A percentile compares a stretch with the other conserved stretches of the same genome.
These are phyloP conservation scores for Hesperophylax magnus DNA, from an alignment of 1,140 invertebrate genomes.

Conservation along the genomic window DNA sequence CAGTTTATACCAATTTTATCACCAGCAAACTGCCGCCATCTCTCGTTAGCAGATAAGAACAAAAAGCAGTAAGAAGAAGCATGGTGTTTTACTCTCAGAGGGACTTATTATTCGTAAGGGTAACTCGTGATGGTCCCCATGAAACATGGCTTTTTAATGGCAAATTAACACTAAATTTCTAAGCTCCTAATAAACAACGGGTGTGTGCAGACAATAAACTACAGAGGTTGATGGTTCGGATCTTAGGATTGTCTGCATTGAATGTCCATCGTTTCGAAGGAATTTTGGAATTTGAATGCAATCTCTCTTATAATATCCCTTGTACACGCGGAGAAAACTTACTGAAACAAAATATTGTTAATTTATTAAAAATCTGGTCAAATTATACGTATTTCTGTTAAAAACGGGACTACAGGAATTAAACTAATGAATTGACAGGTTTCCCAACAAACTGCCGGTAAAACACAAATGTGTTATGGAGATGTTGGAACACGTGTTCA, in stretches of 20 bases:
- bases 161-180: slow-evolving; percentile 56
- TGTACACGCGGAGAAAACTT: too few species aligned
- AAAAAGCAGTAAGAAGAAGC: slow-evolving; percentile 14
- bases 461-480: too few species aligned
- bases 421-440: too few species aligned
- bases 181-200: slow-evolving; percentile 51
- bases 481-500: too few species aligned
- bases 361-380: too few species aligned
- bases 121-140: slow-evolving; percentile 19
- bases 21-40: slow-evolving; percentile 31
- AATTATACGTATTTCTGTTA: too few species aligned
- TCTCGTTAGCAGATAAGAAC: slow-evolving; percentile 32
- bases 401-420: too few species aligned
- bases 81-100: background rate
- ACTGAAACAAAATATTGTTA: too few species aligned
- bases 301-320: too few species aligned
- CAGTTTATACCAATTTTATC: slow-evolving; percentile 11
- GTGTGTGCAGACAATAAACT: slow-evolving; percentile 37
- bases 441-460: too few species aligned
- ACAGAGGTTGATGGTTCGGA: slow-evolving; percentile 38
- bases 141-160: slow-evolving; percentile 51
- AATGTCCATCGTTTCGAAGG: background rate
- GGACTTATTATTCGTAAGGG: slow-evolving; percentile 21
- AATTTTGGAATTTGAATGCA: too few species aligned
- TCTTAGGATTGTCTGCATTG: slow-evolving; percentile 22